Base-by-base conservation (phyloP, 2,888 invertebrate species). In the Yponomeuta sedellus region DNA sequence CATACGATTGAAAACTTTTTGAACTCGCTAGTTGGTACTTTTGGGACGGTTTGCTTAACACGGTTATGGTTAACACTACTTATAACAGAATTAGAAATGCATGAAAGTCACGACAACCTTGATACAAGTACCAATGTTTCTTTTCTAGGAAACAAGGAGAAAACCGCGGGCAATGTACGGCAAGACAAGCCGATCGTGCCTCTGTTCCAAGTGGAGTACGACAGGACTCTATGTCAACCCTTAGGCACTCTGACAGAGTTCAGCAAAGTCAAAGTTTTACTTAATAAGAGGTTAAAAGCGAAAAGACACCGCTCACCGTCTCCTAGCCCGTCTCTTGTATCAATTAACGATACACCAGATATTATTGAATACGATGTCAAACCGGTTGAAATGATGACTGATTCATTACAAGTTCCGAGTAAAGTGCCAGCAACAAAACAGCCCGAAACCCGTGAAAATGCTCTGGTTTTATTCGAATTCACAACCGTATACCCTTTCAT, bases 201-300 rank as follows among this genome's bases (percentile, higher is more conserved):
- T 67, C 77, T 91, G 69, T 91, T 91, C 74, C 90, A 90, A 85
- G 90, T 91, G 68, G 80, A 79, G 67, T 91, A 91, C 75, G 90
- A 91, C 79, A 79, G 87, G 70, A 88, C 77, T 69, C 76, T 89
- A 10, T 90, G 90, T 83, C 88, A 74, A 74, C 90, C 90, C 40
- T 75, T 90, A 71, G 90, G 90, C 56, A 88, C 89, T 0, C 71
- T 90, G 66, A 69, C 77, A 66, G 82, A 89, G 79, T 86, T 88
- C 78, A 77, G 73, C 68, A 85, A 80, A 75, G 71, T 86, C 34
- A 74, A 72, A 66, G 28, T 58, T 12, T 10, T 62, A 66, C 58
- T 58, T 66, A 69, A 63, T 64, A 64, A 61, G 66, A 70, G 68
- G 68, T 61, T 68, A 52, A 52, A 52, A 16, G 44, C 70, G 8